Base-by-base conservation (phyloP, 1,140 invertebrate species). In the Heliconius melpomene region DNA sequence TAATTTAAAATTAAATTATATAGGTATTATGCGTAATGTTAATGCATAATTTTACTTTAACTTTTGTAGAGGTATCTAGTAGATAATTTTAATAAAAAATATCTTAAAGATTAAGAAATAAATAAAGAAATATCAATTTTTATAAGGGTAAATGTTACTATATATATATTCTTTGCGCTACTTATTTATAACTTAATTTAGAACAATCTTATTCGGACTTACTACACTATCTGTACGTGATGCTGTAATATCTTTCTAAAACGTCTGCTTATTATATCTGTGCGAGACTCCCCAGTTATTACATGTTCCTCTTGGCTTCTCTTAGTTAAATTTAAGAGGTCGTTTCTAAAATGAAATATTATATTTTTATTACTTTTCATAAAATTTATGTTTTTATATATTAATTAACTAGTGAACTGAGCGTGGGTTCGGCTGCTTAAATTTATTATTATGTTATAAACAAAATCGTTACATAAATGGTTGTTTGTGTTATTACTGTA, bases 191-290 rank as follows among this genome's bases (percentile, higher is more conserved):
- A 66, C 23, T 66, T 66, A 29, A 29, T 29, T 29, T 23, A 16
- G 60, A 66, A 66, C 60, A 26, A 66, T 57, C 71, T 57, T 36
- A 74, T 75, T 72, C 20, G 23, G 75, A 80, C 86, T 86, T 85
- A 91, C 90, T 82, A 85, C 32, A 89, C 71, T 74, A 92, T 90
- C 83, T 91, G 86, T 26, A 83, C 77, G 75, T 90, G 86, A 80
- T 92, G 89, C 26, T 82, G 26, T 29, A 91, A 75, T 71, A 90
- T 87, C 74, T 81, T 86, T 80, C 74, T 82, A 80, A 90, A 88
- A 46, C 86, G 84, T 57, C 52, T 77, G 29, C 83, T 66, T 66
- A 88, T 75, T 76, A 86, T 60, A 36, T 79, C 11, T 71, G 40
- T 73, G 36, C 84, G 84, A 76, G 75, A 54, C 40, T 57, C 73